Evolutionary conservation across 2,888 invertebrate species (phyloP).

Genomic region (Chloromyia formosa): DNA sequence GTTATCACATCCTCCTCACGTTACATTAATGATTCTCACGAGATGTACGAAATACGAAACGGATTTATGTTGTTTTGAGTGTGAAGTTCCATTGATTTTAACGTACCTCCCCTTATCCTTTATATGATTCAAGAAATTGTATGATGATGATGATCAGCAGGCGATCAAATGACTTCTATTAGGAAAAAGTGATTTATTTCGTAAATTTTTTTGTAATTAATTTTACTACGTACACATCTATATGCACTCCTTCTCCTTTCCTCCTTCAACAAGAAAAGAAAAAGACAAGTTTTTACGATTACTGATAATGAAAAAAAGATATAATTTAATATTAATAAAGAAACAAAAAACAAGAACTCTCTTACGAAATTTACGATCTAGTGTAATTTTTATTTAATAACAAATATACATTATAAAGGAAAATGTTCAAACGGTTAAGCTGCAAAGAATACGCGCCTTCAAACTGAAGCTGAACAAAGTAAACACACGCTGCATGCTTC

Average conservation of each 20-base stretch:
- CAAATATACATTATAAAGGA: slow-evolving; percentile 7
- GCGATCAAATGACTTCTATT: neutral
- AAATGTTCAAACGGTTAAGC: too few species aligned
- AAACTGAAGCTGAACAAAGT: slow-evolving; percentile 9
- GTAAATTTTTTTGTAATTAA: slow-evolving; percentile 24
- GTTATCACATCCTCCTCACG: too few species aligned
- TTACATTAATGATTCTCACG: too few species aligned
- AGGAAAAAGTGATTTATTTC: slow-evolving; percentile 26
- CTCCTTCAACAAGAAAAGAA: neutral
- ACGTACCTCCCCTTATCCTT: neutral
- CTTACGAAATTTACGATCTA: slow-evolving; percentile 31
- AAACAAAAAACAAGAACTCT: neutral
- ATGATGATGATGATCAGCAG: neutral
- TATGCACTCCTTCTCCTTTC: neutral
- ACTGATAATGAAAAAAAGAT: slow-evolving; percentile 12
- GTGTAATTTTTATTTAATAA: slow-evolving; percentile 32
- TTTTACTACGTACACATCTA: neutral
- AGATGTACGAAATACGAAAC: neutral
- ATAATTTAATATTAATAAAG: slow-evolving; percentile 1
- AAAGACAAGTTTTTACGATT: slow-evolving; percentile 40
- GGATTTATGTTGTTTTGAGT: neutral
- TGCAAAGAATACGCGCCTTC: too few species aligned
- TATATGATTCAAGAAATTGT: neutral
- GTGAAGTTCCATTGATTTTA: slow-evolving; percentile 4
- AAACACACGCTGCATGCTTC: neutral